phyloP scores from a whole-genome alignment of 2,888 invertebrate species.

The Anticlea derivata region DNA sequence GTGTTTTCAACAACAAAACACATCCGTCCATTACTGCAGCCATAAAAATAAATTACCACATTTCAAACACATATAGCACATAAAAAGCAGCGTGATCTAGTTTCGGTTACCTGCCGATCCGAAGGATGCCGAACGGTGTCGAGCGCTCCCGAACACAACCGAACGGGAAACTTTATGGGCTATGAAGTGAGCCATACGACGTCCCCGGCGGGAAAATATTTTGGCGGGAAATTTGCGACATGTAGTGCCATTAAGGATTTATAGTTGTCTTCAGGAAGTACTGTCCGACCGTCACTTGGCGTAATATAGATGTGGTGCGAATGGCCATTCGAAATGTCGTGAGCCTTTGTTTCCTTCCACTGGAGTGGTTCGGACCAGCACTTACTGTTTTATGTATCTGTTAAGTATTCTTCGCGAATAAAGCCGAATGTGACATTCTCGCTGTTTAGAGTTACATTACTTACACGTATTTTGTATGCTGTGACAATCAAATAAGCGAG shows the following conservation, averaged over 20 bases:
- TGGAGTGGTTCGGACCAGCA: slow-evolving; percentile 11
- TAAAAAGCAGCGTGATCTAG: slow-evolving; percentile 33
- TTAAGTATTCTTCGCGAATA: slow-evolving; percentile 14
- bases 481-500: background rate
- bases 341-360: slow-evolving; percentile 20
- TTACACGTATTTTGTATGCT: background rate
- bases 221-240: slow-evolving; percentile 37
- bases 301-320: slow-evolving; percentile 24
- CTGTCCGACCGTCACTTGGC: slow-evolving; percentile 21
- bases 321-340: slow-evolving; percentile 12
- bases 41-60: slow-evolving; percentile 32
- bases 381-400: slow-evolving; percentile 23
- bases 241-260: slow-evolving; percentile 30
- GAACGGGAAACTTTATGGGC: slow-evolving; percentile 56
- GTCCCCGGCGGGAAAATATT: slow-evolving; percentile 52
- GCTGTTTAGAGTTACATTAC: background rate
- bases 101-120: slow-evolving; percentile 32
- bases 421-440: background rate
- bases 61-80: slow-evolving; percentile 26
- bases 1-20: slow-evolving; percentile 28
- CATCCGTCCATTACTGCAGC: slow-evolving; percentile 26
- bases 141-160: slow-evolving; percentile 34
- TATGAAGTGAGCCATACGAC: slow-evolving; percentile 65
- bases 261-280: slow-evolving; percentile 27
- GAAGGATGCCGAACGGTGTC: slow-evolving; percentile 23